Evolutionary conservation across 2,888 invertebrate species (phyloP).

Genomic region (Tenthredo scrophulariae): DNA sequence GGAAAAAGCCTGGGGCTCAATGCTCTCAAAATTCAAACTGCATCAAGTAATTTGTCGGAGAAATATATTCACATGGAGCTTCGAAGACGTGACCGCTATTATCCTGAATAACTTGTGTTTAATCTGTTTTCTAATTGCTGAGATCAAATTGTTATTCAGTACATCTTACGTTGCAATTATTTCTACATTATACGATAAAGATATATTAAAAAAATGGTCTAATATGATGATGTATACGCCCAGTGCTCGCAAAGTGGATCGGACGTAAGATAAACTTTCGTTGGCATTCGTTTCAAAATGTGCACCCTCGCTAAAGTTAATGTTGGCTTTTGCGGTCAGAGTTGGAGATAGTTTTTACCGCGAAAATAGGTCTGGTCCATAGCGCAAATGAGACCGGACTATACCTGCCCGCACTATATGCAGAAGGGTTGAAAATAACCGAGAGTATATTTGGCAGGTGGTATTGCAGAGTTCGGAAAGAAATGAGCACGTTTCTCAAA

Average conservation of each 20-base stretch:
- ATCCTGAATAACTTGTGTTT: background rate
- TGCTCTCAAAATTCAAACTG: slow-evolving; percentile 6
- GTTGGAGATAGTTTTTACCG: slow-evolving; percentile 1
- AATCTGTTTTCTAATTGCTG: too few species aligned
- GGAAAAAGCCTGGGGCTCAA: background rate
- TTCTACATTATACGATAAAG: background rate
- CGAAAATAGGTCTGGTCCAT: background rate
- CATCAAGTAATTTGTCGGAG: background rate
- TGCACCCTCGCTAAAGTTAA: background rate
- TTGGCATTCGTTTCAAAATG: background rate
- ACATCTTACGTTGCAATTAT: background rate
- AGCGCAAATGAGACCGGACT: slow-evolving; percentile 12
- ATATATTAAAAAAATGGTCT: background rate
- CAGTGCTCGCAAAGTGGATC: background rate
- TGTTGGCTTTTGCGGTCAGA: background rate
- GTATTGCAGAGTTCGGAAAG: background rate
- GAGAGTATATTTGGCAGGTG: background rate
- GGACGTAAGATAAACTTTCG: background rate
- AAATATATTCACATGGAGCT: background rate
- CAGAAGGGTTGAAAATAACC: background rate
- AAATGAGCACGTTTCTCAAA: background rate
- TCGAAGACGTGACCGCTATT: background rate
- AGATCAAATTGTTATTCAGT: background rate
- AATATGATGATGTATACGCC: background rate
- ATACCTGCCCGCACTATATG: background rate